phyloP scores from a whole-genome alignment of 2,113 vertebrate species.

The Triplophysa dalaica region DNA sequence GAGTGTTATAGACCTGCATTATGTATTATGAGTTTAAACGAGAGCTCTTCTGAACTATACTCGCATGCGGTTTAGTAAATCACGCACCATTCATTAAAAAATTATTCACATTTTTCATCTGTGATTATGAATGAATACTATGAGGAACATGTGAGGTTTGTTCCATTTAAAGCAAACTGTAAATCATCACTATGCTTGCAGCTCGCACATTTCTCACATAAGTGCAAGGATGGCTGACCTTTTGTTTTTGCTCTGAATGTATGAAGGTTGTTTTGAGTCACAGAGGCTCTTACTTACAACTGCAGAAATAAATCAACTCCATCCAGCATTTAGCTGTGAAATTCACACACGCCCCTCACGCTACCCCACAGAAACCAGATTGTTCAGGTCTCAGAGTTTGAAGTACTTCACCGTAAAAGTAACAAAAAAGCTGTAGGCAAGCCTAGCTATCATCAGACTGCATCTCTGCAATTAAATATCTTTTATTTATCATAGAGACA shows the following conservation, averaged over 20 bases:
- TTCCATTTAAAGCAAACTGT: slow-evolving; percentile 6
- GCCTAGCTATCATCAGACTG: slow-evolving; percentile 36
- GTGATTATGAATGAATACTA: slow-evolving; percentile 35
- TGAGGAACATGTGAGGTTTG: background rate
- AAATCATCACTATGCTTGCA: slow-evolving; percentile 7
- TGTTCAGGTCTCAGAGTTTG: slow-evolving; percentile 40
- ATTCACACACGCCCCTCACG: slow-evolving; percentile 49
- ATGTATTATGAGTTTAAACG: slow-evolving; percentile 26
- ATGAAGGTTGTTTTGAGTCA: slow-evolving; percentile 57
- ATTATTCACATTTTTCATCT: slow-evolving; percentile 23
- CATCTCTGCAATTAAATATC: slow-evolving; percentile 48
- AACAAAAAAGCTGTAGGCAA: slow-evolving; percentile 28
- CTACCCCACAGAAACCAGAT: slow-evolving; percentile 47
- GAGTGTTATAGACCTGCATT: slow-evolving; percentile 39
- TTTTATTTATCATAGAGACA: slow-evolving; percentile 50
- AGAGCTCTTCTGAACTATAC: slow-evolving; percentile 35
- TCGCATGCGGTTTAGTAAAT: slow-evolving; percentile 33
- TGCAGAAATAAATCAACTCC: slow-evolving; percentile 56
- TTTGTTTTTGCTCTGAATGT: slow-evolving; percentile 54
- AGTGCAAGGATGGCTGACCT: slow-evolving; percentile 50
- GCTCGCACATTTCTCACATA: slow-evolving; percentile 21
- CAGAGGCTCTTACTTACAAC: slow-evolving; percentile 42
- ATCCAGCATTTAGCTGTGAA: slow-evolving; percentile 56
- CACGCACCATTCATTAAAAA: slow-evolving; percentile 39
- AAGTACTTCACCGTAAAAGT: slow-evolving; percentile 46